Evolutionary conservation across 2,113 vertebrate genomes (phyloP).

Genomic region (Petromus typicus): DNA sequence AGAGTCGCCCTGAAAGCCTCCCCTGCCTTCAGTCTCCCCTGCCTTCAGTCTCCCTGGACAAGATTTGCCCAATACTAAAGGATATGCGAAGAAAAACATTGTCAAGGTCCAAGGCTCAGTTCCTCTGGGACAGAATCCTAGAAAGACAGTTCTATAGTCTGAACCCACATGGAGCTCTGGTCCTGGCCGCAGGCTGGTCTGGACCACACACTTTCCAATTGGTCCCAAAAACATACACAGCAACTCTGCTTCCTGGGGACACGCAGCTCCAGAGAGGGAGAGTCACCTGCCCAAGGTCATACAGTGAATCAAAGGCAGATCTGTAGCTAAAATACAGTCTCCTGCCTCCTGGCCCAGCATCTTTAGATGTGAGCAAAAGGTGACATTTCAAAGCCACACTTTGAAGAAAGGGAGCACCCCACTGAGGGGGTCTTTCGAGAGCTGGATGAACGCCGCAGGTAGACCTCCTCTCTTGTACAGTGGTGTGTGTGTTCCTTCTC

Average conservation of each 20-base stretch:
- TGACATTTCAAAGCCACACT: slow-evolving; percentile 51
- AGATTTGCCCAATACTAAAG: background rate
- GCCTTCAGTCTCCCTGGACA: background rate
- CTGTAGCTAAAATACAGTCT: slow-evolving; percentile 29
- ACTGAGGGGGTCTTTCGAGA: background rate
- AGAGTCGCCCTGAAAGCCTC: background rate
- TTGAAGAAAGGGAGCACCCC: slow-evolving; percentile 31
- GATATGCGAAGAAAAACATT: background rate
- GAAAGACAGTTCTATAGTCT: background rate
- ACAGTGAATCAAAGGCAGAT: slow-evolving; percentile 49
- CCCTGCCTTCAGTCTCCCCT: background rate
- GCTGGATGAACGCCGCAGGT: background rate
- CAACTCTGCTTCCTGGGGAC: background rate
- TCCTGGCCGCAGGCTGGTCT: background rate
- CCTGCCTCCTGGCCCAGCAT: slow-evolving; percentile 1
- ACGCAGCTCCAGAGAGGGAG: slow-evolving; percentile 1
- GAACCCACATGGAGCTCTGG: background rate
- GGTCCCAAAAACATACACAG: background rate
- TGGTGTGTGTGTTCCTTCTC: background rate
- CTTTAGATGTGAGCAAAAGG: slow-evolving; percentile 58
- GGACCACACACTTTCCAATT: background rate
- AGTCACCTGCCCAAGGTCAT: slow-evolving; percentile 61
- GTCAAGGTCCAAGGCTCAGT: background rate
- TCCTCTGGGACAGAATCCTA: background rate
- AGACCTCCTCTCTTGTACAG: background rate